These are phyloP conservation scores for Natator depressus DNA, from an alignment of 2,113 vertebrate genomes.

Conservation along the genomic window DNA sequence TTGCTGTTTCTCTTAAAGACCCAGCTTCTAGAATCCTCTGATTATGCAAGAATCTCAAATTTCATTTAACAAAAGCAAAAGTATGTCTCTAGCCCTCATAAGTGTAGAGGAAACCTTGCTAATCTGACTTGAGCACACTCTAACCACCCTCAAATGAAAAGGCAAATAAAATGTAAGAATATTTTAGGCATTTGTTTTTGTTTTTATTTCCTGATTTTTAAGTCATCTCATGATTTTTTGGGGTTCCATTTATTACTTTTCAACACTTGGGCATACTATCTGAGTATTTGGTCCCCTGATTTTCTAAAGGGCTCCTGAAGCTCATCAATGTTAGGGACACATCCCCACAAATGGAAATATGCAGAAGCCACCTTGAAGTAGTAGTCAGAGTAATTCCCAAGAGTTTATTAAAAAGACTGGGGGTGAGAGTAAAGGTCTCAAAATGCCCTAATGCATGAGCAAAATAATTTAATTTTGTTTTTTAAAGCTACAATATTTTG, in stretches of 20 bases:
- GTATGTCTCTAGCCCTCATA: background rate
- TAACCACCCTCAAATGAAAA: background rate
- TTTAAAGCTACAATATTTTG: background rate
- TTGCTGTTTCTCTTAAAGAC: background rate
- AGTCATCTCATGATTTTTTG: background rate
- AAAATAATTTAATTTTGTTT: background rate
- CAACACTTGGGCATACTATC: background rate
- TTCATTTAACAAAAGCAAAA: background rate
- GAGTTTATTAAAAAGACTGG: background rate
- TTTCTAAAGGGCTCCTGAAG: background rate
- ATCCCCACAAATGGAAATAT: background rate
- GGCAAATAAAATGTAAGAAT: background rate
- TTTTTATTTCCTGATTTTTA: background rate
- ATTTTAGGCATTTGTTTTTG: background rate
- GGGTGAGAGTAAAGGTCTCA: background rate
- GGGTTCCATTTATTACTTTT: background rate
- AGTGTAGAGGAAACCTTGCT: background rate
- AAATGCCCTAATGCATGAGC: background rate
- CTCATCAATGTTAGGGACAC: background rate
- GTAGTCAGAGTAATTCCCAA: background rate
- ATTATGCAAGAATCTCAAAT: background rate
- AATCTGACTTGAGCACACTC: background rate
- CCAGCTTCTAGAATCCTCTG: background rate
- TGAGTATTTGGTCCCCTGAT: accelerated
- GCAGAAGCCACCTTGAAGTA: background rate